A percentile compares a stretch with the other conserved stretches of the same genome.
Evolutionary conservation across 2,113 vertebrate genomes (phyloP).

Genomic region (Callaeas wilsoni): DNA sequence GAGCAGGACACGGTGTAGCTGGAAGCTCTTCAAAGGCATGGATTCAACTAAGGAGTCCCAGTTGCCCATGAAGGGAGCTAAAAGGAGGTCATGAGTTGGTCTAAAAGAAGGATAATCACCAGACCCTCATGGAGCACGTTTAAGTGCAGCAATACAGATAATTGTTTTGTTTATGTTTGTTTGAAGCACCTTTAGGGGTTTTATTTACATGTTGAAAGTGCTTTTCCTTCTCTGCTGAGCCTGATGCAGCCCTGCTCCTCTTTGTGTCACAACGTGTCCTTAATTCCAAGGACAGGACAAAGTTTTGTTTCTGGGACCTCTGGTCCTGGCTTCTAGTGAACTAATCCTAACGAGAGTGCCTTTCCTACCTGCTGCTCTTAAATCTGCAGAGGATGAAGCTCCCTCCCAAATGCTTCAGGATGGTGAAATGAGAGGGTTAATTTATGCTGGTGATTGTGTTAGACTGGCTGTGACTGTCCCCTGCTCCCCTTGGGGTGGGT

Average conservation of each 20-base stretch:
- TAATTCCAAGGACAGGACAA: neutral
- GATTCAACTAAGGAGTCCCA: neutral
- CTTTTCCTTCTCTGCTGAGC: neutral
- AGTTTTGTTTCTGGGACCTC: neutral
- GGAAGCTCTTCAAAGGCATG: neutral
- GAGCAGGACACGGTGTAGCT: neutral
- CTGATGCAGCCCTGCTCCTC: neutral
- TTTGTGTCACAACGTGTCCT: neutral
- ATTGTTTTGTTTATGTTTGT: neutral
- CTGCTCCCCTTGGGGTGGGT: neutral
- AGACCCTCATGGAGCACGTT: neutral
- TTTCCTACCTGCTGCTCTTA: neutral
- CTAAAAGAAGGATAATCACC: neutral
- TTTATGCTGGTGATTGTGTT: neutral
- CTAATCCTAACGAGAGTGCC: fast-evolving
- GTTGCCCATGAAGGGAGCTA: neutral
- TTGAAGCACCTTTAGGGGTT: neutral
- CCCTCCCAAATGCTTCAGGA: neutral
- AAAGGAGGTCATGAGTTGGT: neutral
- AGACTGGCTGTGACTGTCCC: neutral
- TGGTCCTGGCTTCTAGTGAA: neutral
- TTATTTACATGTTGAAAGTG: neutral
- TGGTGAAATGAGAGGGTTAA: neutral
- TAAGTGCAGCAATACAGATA: neutral
- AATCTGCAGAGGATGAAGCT: neutral